These are phyloP conservation scores for Coelopa pilipes DNA, from an alignment of 2,888 invertebrate genomes.

Conservation along the genomic window DNA sequence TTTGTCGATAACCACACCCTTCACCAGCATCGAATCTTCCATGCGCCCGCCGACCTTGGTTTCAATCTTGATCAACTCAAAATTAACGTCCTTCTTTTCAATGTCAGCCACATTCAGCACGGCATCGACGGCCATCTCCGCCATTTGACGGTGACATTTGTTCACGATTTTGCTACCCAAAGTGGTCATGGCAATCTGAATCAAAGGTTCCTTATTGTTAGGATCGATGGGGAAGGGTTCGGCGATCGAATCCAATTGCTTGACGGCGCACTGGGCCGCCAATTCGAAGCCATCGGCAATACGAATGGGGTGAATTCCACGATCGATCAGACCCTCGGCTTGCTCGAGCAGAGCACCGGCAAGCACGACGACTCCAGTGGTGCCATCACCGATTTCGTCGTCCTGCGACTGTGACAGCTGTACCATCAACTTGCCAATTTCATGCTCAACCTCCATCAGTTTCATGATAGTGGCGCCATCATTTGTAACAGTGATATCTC, in stretches of 20 bases:
- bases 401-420: slow-evolving; percentile 98
- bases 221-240: slow-evolving; percentile 89
- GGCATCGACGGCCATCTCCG: slow-evolving; percentile 98
- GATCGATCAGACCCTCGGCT: slow-evolving; percentile 90
- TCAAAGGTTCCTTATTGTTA: slow-evolving; percentile 85
- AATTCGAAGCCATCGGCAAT: slow-evolving; percentile 99
- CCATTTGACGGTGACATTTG: slow-evolving; percentile 96
- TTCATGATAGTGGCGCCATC: slow-evolving; percentile 99
- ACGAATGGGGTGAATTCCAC: slow-evolving; percentile 98
- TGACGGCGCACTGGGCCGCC: slow-evolving; percentile 89
- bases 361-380: slow-evolving; percentile 94
- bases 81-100: slow-evolving; percentile 94
- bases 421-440: slow-evolving; percentile 97
- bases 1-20: slow-evolving; percentile 97
- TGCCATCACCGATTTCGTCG: slow-evolving; percentile 99
- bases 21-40: slow-evolving; percentile 96
- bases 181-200: slow-evolving; percentile 97
- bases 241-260: slow-evolving; percentile 87
- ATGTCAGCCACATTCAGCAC: slow-evolving; percentile 94
- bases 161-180: slow-evolving; percentile 98
- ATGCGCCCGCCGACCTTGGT: slow-evolving; percentile 96
- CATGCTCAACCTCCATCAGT: slow-evolving; percentile 98
- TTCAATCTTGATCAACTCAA: slow-evolving; percentile 98
- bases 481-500: slow-evolving; percentile 97
- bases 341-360: slow-evolving; percentile 92